These are phyloP conservation scores for Neosalanx taihuensis DNA, from an alignment of 2,797 vertebrate species.

Conservation along the genomic window DNA sequence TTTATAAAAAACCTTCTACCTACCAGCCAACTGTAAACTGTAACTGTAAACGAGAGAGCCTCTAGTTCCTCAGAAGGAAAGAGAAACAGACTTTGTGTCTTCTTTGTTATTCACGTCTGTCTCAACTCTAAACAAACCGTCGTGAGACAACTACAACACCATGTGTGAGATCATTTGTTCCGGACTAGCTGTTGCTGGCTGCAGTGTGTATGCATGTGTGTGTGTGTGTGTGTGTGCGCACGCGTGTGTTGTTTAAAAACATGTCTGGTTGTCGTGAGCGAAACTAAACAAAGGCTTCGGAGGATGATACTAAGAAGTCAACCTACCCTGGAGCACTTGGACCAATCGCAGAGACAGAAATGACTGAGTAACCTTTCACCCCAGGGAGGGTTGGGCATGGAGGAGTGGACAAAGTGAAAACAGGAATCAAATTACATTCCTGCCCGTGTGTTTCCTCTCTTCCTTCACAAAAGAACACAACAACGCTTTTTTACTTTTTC, in stretches of 20 bases:
- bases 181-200: slow-evolving; percentile 31
- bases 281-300: slow-evolving; percentile 60
- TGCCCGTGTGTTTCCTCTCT: slow-evolving; percentile 7
- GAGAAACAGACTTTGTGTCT: slow-evolving; percentile 25
- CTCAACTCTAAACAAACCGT: background rate
- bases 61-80: slow-evolving; percentile 44
- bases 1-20: background rate
- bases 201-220: slow-evolving; percentile 2
- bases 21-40: slow-evolving; percentile 14
- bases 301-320: slow-evolving; percentile 50
- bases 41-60: slow-evolving; percentile 22
- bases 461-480: slow-evolving; percentile 14
- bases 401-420: slow-evolving; percentile 65
- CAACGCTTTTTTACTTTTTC: slow-evolving; percentile 15
- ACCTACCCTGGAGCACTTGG: slow-evolving; percentile 33
- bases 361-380: slow-evolving; percentile 52
- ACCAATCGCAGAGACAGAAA: slow-evolving; percentile 59
- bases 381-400: slow-evolving; percentile 49
- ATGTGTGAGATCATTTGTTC: slow-evolving; percentile 49
- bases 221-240: slow-evolving; percentile 4
- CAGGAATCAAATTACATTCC: slow-evolving; percentile 69
- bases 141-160: slow-evolving; percentile 31
- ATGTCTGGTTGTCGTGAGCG: slow-evolving; percentile 45
- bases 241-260: background rate
- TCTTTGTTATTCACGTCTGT: background rate